Conservation (phyloP, 2,113 vertebrate genomes). For the Atractosteus spatula region DNA sequence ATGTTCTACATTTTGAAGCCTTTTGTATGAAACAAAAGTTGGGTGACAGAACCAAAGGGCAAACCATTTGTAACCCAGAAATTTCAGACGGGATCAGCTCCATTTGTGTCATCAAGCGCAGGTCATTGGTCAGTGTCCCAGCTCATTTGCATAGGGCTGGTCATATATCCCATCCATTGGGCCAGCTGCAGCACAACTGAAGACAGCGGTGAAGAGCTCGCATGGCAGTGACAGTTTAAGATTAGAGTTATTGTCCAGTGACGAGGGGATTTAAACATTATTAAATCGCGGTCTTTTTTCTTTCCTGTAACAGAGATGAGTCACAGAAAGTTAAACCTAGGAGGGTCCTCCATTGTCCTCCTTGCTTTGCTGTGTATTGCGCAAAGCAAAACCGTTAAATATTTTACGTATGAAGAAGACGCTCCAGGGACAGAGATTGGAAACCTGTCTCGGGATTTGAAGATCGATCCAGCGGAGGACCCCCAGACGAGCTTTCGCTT, state of each 20-base stretch:
- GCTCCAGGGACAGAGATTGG: slow-evolving; percentile 52
- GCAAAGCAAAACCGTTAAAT: slow-evolving; percentile 50
- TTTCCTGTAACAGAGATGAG: slow-evolving; percentile 37
- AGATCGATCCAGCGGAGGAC: slow-evolving; percentile 51
- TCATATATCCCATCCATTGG: slow-evolving; percentile 44
- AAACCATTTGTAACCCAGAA: background rate
- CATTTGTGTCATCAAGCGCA: slow-evolving; percentile 47
- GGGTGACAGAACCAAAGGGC: slow-evolving; percentile 19
- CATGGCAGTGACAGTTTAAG: background rate
- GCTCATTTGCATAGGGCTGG: slow-evolving; percentile 53
- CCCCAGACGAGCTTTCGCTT: slow-evolving; percentile 51
- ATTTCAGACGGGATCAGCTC: slow-evolving; percentile 35
- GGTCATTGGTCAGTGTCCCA: slow-evolving; percentile 56
- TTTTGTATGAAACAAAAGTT: slow-evolving; percentile 42
- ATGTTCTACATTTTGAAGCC: slow-evolving; percentile 26
- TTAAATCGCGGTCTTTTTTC: slow-evolving; percentile 1
- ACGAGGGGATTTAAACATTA: slow-evolving; percentile 25
- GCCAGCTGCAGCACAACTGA: slow-evolving; percentile 15
- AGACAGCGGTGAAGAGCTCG: background rate
- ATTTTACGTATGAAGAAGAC: slow-evolving; percentile 61
- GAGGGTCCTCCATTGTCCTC: slow-evolving; percentile 27
- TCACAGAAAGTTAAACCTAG: slow-evolving; percentile 19
- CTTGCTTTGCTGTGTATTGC: slow-evolving; percentile 23
- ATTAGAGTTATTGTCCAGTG: background rate
- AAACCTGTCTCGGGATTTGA: slow-evolving; percentile 53